A percentile compares a stretch with the other conserved stretches of the same genome.
phyloP scores from a whole-genome alignment of 1,140 invertebrate genomes.

The Oryzaephilus surinamensis region DNA sequence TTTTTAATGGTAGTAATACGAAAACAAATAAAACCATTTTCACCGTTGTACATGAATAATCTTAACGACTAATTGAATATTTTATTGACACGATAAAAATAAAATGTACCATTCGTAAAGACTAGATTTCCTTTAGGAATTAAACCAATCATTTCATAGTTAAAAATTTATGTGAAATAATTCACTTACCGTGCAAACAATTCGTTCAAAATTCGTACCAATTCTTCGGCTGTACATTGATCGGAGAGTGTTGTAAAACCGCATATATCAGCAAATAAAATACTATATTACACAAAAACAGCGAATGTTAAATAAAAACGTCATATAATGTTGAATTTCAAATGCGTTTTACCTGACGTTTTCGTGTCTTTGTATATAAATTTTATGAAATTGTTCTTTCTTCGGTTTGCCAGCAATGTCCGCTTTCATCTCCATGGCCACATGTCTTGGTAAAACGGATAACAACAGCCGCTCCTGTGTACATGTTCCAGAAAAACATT shows the following conservation, averaged over 20 bases:
- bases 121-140: too few species aligned
- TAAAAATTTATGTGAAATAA: conserved; percentile 1
- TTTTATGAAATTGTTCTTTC: conserved; percentile 93
- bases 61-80: too few species aligned
- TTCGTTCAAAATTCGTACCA: conserved; percentile 89
- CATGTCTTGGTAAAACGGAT: conserved; percentile 87
- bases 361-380: conserved; percentile 93
- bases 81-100: too few species aligned
- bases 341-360: conserved; percentile 72
- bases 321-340: background rate
- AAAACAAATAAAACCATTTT: too few species aligned
- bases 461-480: conserved; percentile 78
- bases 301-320: background rate
- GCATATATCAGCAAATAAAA: conserved; percentile 96
- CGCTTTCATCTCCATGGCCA: conserved; percentile 96
- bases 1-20: too few species aligned
- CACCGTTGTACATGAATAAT: too few species aligned
- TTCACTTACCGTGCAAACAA: conserved; percentile 75
- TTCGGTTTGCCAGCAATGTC: conserved; percentile 86
- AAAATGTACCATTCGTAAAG: too few species aligned
- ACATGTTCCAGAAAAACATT: too few species aligned
- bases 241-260: conserved; percentile 92
- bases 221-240: conserved; percentile 90
- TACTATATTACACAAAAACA: conserved; percentile 52
- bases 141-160: too few species aligned